Evolutionary conservation across 2,888 invertebrate species (phyloP), one percentile per base, ranked within the genome.

Genomic region (Rosalia funebris): DNA sequence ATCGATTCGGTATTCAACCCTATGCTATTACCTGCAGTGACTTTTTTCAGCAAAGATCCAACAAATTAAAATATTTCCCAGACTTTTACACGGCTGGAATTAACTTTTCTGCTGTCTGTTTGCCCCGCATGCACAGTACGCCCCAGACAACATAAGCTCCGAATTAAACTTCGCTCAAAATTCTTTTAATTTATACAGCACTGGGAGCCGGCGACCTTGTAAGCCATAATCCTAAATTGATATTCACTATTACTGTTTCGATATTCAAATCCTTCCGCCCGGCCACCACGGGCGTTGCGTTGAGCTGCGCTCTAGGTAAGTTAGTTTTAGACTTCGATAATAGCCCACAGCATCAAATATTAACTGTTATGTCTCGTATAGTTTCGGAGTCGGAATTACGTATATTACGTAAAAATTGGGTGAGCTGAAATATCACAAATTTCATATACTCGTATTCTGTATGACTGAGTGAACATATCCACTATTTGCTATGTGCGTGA

Each of bases 221-320:
- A 57, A 56, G 62, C 62, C 44, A 59, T 63, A 63, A 63, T 63
- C 62, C 56, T 31, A 63, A 59, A 63, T 63, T 63, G 62, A 59
- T 63, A 56, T 59, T 63, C 57, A 53, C 54, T 59, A 56, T 61
- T 56, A 56, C 48, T 41, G 55, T 60, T 60, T 56, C 60, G 56
- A 56, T 50, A 52, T 46, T 57, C 56, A 57, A 57, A 61, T 61
- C 61, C 57, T 46, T 32, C 50, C 32, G 46, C 50, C 16, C 34
- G 32, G 45, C 50, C 44, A 25, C 37, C 12, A 39, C 31, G n/a
- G 48, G 16, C 34, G 34, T 17, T 25, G 12, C 39, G 32, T 4
- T 12, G 32, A 11, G 10, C 2, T 41, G 17, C 17, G 15, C 41
- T 41, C 41, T 41, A 41, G 41, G 41, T 17, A 41, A 41, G 17